A percentile compares a stretch with the other conserved stretches of the same genome.
phyloP scores from a whole-genome alignment of 92 coral and sea anemone species.

The Heteractis magnifica region DNA sequence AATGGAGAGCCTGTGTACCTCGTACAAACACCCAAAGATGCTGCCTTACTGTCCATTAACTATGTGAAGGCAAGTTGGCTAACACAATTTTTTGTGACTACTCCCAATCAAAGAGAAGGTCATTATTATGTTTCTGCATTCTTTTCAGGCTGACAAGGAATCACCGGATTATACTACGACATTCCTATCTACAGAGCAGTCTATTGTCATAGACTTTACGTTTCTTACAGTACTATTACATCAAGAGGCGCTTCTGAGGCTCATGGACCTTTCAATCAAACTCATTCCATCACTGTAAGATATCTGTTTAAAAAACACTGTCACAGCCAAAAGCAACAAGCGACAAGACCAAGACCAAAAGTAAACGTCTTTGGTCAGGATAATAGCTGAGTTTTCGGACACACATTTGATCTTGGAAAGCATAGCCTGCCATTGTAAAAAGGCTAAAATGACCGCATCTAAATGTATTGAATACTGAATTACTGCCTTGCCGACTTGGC shows the following conservation, averaged over 20 bases:
- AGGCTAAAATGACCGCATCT: no score
- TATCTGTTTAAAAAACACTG: neutral
- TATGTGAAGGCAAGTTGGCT: conserved; percentile 59
- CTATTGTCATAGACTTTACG: conserved; percentile 71
- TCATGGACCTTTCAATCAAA: conserved; percentile 78
- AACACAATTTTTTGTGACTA: neutral
- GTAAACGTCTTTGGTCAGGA: no score
- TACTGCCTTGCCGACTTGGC: no score
- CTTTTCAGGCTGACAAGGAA: conserved; percentile 69
- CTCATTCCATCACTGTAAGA: conserved; percentile 82
- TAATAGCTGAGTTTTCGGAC: no score
- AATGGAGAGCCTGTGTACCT: conserved; percentile 79
- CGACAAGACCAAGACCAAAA: no score
- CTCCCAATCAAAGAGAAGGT: neutral
- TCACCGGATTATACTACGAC: conserved; percentile 77
- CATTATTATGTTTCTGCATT: neutral
- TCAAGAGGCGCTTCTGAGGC: conserved; percentile 84
- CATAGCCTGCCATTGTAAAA: no score
- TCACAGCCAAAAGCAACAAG: no score
- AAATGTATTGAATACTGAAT: no score
- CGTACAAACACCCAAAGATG: conserved; percentile 78
- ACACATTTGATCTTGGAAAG: no score
- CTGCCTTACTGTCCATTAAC: conserved; percentile 73
- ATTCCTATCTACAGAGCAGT: conserved; percentile 77
- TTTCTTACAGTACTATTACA: conserved; percentile 77